Conservation (phyloP, 2,888 invertebrate species). For the Dorcus parallelipipedus region DNA sequence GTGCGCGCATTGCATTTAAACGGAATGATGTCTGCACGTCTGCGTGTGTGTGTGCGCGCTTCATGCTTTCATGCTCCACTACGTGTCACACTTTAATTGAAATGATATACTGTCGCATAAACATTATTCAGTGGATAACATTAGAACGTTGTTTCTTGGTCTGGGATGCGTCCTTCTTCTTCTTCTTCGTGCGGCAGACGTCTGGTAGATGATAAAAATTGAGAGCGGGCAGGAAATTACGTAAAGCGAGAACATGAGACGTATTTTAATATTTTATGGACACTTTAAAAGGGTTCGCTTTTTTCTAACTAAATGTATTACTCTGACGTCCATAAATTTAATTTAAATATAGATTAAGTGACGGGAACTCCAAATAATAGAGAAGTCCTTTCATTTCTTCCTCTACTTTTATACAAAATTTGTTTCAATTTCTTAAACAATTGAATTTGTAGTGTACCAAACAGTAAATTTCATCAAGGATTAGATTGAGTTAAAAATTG, state of each 20-base stretch:
- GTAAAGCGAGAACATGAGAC: constrained; percentile 16
- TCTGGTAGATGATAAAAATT: constrained; percentile 9
- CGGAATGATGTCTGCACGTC: background rate
- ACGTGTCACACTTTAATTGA: constrained; percentile 34
- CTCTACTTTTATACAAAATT: no score
- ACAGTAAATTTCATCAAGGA: no score
- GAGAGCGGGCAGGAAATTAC: constrained; percentile 11
- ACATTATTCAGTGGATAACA: constrained; percentile 23
- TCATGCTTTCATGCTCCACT: constrained; percentile 29
- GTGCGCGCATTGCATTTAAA: constrained; percentile 13
- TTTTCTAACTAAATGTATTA: no score
- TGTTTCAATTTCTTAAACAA: no score
- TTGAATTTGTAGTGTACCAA: no score
- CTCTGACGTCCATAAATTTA: no score
- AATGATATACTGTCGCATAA: constrained; percentile 30
- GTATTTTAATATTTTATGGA: no score
- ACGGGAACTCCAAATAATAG: no score
- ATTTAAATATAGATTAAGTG: no score
- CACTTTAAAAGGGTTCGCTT: no score
- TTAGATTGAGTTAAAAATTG: no score
- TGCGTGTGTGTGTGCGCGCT: constrained; percentile 9
- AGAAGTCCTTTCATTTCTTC: no score
- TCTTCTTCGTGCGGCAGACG: background rate
- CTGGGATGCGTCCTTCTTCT: background rate
- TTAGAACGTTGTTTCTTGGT: constrained; percentile 12